Base-by-base conservation (phyloP, 2,888 invertebrate genomes). In the Cryptocephalus primarius region DNA sequence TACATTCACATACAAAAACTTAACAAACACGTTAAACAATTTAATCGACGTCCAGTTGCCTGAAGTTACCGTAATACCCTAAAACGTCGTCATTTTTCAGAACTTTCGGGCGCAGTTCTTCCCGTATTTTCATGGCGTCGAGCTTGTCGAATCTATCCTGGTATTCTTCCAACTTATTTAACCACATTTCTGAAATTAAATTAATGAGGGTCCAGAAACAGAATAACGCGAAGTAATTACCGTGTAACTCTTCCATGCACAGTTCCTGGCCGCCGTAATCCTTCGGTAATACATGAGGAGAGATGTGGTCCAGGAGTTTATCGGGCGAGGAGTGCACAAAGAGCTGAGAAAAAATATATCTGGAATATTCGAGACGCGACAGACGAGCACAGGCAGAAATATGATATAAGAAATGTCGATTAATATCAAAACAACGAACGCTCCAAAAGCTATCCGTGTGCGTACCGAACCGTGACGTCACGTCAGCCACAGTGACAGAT, bases 191-290 rank as follows among this genome's bases (percentile, higher is more conserved):
- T 58, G 34, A 22, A 54, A 51, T 10, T 10, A 46, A 33, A 10
- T 6, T 22, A 2, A 22, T 22, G 22, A 22, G 22, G 6, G 6
- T 22, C 6, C 6, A 4, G 22, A 22, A 22, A 4, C 22, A 6
- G 6, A 6, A 6, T 4, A 22, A 22, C 6, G 2, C 22, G 22
- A 22, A 4, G 6, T 22, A 36, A 36, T 50, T 54, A 77, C 77
- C 75, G 41, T 76, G 75, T 1, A 80, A 76, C 55, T 78, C 77
- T 42, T 75, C 75, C 61, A 79, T 73, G 11, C 79, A 50, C 14
- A 41, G 56, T 42, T 55, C 58, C 9, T 53, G 43, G 1, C 59
- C 59, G 13, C 56, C 58, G 39, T 57, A 58, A 31, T 60, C 56
- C 40, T 49, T 51, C 2, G 59, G 57, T 13, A 58, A 39, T 11